Evolutionary conservation across 2,797 vertebrate species (phyloP), one percentile per base, ranked within the genome.

Genomic region (Pangasius larnaudii): DNA sequence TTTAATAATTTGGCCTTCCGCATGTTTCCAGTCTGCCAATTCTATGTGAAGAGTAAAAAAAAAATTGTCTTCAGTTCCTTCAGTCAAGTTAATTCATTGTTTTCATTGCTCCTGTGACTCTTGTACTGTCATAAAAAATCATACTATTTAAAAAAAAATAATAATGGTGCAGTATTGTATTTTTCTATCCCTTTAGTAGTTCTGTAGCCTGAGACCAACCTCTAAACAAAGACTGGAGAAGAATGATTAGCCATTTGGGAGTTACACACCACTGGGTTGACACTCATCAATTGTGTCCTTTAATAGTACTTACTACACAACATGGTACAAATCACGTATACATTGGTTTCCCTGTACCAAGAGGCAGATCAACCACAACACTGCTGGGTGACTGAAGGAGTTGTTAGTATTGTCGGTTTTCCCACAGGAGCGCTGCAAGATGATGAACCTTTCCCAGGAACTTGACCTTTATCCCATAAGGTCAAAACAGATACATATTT

Each of bases 271-370:
- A 27, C n/a, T 74, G 63, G 63, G 27, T 65, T 86, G 14, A 13
- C 58, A 19, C 22, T 80, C 85, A 49, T 82, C 42, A 53, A 58
- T 24, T 65, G 67, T 75, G 58, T 46, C n/a, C 71, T 87, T 77
- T 77, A 83, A 77, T 56, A 65, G 9, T 19, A 83, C 14, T 75
- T 42, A 69, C 18, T 74, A 39, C 19, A 72, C 46, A 36, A 14
- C 22, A 56, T 11, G 14, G 33, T 33, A 36, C 67, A 85, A 56
- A n/a, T 39, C 6, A 59, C 51, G 42, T 27, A 56, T 13, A 58
- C n/a, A 71, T 39, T 33, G 24, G n/a, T 24, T 56, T 80, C 63
- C 24, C n/a, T 56, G 27, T 56, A 39, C 24, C 18, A 49, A 2
- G 56, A 61, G 19, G n/a, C 14, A 24, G 46, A 51, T 67, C 46